A percentile compares a stretch with the other conserved stretches of the same genome.
Evolutionary conservation across 2,888 invertebrate genomes (phyloP).

Genomic region (Eristalis intricaria): DNA sequence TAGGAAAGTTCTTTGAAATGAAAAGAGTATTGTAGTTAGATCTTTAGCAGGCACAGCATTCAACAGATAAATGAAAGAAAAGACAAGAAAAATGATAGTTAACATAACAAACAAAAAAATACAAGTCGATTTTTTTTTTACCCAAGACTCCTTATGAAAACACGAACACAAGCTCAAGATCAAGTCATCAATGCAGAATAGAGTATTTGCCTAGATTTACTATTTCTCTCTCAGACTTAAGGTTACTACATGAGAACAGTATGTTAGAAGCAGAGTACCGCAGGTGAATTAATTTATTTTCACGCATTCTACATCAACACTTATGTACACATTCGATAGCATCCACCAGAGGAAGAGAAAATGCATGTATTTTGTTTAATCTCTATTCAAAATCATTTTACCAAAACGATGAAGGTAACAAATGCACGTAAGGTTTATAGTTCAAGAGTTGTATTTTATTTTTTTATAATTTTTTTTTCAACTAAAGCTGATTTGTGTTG

Average conservation of each 20-base stretch:
- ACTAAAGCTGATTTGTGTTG: slow-evolving; percentile 27
- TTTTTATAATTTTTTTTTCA: slow-evolving; percentile 15
- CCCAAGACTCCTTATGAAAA: slow-evolving; percentile 20
- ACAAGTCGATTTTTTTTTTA: background rate
- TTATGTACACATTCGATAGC: slow-evolving; percentile 39
- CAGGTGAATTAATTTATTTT: slow-evolving; percentile 1
- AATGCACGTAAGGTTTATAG: slow-evolving; percentile 48
- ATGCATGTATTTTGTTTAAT: background rate
- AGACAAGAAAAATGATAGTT: background rate
- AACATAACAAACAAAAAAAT: background rate
- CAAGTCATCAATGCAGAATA: background rate
- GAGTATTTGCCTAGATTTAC: background rate
- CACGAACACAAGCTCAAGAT: slow-evolving; percentile 37
- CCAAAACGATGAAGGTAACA: slow-evolving; percentile 32
- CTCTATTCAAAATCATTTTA: slow-evolving; percentile 9
- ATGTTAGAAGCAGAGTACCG: slow-evolving; percentile 14
- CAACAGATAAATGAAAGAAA: slow-evolving; percentile 17
- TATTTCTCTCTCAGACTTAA: background rate
- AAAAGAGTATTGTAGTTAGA: background rate
- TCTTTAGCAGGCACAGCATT: slow-evolving; percentile 28
- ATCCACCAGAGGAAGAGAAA: slow-evolving; percentile 47
- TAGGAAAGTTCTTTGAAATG: background rate
- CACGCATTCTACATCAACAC: background rate
- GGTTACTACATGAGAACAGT: background rate
- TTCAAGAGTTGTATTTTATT: slow-evolving; percentile 8